phyloP scores from a whole-genome alignment of 37 sponge, comb jelly and placozoan genomes.

The Ephydatia muelleri region DNA sequence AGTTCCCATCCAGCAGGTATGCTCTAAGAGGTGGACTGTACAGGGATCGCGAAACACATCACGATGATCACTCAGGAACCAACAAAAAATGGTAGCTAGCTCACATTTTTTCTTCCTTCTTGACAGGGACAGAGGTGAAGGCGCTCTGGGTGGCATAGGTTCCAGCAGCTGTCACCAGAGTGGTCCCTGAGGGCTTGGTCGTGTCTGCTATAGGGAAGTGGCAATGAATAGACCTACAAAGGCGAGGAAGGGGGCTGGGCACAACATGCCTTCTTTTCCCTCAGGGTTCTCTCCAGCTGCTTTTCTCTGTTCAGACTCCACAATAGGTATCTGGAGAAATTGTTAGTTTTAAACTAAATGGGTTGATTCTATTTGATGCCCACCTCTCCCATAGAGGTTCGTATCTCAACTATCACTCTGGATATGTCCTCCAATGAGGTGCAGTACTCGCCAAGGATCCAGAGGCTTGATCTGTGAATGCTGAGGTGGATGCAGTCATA shows the following conservation, averaged over 20 bases:
- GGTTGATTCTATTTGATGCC: neutral
- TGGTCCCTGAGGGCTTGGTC: constrained; percentile 8
- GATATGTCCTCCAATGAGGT: constrained; percentile 85
- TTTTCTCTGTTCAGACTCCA: constrained; percentile 93
- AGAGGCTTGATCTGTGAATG: constrained; percentile 80
- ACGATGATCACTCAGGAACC: neutral
- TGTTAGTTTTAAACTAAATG: neutral
- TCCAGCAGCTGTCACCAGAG: constrained; percentile 90
- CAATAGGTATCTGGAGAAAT: constrained; percentile 85
- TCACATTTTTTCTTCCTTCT: constrained; percentile 71
- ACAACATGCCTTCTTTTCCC: constrained; percentile 18
- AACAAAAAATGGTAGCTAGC: neutral
- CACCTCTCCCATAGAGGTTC: constrained; percentile 88
- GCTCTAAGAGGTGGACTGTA: constrained; percentile 86
- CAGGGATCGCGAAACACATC: neutral
- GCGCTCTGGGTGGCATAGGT: constrained; percentile 98
- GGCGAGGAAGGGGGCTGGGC: neutral
- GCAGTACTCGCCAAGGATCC: constrained; percentile 99
- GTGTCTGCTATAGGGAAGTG: neutral
- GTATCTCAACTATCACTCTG: constrained; percentile 76
- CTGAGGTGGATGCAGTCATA: neutral
- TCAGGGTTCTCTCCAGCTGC: constrained; percentile 78
- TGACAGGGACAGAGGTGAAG: constrained; percentile 58
- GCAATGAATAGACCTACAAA: neutral
- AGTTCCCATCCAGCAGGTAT: constrained; percentile 93